Conservation (phyloP, 2,113 vertebrate genomes). For the Seriola rivoliana region DNA sequence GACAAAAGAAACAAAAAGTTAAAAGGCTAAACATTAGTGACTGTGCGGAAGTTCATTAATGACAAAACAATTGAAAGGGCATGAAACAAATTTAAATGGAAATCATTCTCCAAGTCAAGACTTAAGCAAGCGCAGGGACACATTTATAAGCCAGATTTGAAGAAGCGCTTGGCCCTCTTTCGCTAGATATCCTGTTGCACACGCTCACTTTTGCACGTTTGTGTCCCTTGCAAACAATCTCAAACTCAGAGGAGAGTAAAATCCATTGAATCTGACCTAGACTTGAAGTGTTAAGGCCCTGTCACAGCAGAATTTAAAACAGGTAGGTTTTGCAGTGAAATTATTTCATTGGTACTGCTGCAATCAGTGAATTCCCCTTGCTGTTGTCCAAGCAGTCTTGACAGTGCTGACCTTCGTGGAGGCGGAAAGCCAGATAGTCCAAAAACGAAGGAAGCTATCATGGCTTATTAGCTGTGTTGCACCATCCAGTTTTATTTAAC, state of each 20-base stretch:
- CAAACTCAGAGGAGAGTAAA: neutral
- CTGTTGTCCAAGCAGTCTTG: neutral
- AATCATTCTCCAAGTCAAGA: conserved; percentile 26
- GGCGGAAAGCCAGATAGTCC: neutral
- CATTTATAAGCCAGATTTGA: neutral
- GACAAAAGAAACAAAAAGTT: neutral
- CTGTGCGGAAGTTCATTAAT: conserved; percentile 14
- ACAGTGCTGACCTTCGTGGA: neutral
- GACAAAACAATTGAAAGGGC: conserved; percentile 15
- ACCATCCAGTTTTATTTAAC: neutral
- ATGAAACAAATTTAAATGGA: conserved; percentile 37
- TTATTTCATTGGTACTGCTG: neutral
- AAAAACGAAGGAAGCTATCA: neutral
- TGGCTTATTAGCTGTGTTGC: neutral
- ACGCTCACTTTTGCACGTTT: neutral
- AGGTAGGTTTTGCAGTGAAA: neutral
- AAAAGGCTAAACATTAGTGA: conserved; percentile 27
- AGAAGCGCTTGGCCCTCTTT: neutral
- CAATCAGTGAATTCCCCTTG: neutral
- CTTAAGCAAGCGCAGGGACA: neutral
- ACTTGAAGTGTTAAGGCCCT: neutral
- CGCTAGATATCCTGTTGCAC: neutral
- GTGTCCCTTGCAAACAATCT: neutral
- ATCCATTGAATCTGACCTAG: neutral
- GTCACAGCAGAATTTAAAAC: neutral